Conservation (phyloP, 2,888 invertebrate species). For the Oeneis ivallda region DNA sequence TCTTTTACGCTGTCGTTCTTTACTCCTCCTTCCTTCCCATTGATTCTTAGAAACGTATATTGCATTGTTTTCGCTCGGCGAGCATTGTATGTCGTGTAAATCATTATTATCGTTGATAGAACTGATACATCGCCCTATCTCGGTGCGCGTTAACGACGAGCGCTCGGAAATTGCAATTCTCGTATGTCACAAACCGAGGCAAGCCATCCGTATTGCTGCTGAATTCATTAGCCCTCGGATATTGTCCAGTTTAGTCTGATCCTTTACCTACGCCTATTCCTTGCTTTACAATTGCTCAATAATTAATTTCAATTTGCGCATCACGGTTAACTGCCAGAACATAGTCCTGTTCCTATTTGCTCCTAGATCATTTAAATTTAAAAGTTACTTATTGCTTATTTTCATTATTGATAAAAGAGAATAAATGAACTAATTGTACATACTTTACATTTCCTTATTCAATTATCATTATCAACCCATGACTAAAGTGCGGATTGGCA, state of each 20-base stretch:
- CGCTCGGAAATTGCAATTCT: constrained; percentile 75
- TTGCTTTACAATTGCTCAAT: constrained; percentile 34
- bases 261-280: constrained; percentile 45
- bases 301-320: constrained; percentile 4
- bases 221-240: constrained; percentile 53
- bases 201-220: constrained; percentile 60
- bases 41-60: constrained; percentile 15
- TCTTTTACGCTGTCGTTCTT: neutral
- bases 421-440: no score
- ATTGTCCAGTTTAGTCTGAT: constrained; percentile 51
- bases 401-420: no score
- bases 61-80: constrained; percentile 47
- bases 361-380: neutral
- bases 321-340: constrained; percentile 14
- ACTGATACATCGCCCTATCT: constrained; percentile 51
- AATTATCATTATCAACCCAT: no score
- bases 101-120: constrained; percentile 53
- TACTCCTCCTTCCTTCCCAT: constrained; percentile 5
- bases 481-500: no score
- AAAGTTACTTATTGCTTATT: no score
- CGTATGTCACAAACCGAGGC: constrained; percentile 68
- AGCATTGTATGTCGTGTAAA: constrained; percentile 55
- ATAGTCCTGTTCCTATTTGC: constrained; percentile 6
- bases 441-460: no score
- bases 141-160: constrained; percentile 55